Conservation (phyloP, 2,888 invertebrate genomes). For the Drosophila niveifrons region DNA sequence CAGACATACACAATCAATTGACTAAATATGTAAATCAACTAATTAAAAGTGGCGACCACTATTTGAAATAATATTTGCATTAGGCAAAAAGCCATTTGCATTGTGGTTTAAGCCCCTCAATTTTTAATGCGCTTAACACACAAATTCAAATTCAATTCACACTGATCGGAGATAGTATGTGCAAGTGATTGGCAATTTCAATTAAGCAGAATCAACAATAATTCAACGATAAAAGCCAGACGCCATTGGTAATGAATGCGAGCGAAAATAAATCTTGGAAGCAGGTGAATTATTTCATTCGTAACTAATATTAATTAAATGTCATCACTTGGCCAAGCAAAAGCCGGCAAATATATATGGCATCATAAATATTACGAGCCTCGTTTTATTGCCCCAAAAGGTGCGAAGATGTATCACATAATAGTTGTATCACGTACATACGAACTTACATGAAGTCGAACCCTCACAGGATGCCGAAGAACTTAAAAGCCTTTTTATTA, state of each 20-base stretch:
- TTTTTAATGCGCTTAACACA: slow-evolving; percentile 36
- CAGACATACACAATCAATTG: slow-evolving; percentile 1
- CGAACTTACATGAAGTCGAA: background rate
- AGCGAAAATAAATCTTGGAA: background rate
- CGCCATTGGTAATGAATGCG: background rate
- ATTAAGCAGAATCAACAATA: slow-evolving; percentile 61
- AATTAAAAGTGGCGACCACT: slow-evolving; percentile 48
- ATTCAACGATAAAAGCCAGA: slow-evolving; percentile 17
- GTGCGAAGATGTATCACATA: background rate
- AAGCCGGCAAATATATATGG: slow-evolving; percentile 9
- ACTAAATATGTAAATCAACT: slow-evolving; percentile 32
- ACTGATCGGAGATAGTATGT: background rate
- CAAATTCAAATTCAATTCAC: slow-evolving; percentile 23
- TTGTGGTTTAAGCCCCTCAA: slow-evolving; percentile 26
- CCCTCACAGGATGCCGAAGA: background rate
- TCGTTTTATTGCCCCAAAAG: slow-evolving; percentile 8
- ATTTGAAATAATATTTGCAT: slow-evolving; percentile 53
- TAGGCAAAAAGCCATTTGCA: slow-evolving; percentile 37
- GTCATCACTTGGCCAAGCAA: slow-evolving; percentile 4
- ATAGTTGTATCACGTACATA: slow-evolving; percentile 2
- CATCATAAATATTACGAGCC: slow-evolving; percentile 8
- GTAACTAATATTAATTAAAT: slow-evolving; percentile 19
- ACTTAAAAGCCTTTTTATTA: slow-evolving; percentile 21
- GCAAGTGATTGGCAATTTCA: slow-evolving; percentile 37
- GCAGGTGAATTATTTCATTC: slow-evolving; percentile 11